These are phyloP conservation scores for Apoda limacodes DNA, from an alignment of 2,888 invertebrate genomes.

Conservation along the genomic window DNA sequence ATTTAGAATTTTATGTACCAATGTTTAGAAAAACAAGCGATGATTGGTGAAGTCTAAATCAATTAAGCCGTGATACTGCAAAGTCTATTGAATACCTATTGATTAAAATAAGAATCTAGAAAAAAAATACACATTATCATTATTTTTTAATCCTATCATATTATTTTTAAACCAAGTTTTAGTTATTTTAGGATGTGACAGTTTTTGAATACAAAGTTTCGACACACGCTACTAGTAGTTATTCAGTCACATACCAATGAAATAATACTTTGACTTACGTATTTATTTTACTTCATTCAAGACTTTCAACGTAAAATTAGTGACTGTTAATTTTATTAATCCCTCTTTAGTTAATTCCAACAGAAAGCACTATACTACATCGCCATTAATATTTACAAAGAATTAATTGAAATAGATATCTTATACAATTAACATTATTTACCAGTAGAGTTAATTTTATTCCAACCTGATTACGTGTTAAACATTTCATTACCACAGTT, in stretches of 20 bases:
- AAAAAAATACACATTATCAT: neutral
- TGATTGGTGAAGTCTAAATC: constrained; percentile 47
- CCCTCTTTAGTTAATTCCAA: constrained; percentile 39
- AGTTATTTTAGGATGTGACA: constrained; percentile 45
- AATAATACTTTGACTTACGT: constrained; percentile 60
- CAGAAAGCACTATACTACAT: constrained; percentile 28
- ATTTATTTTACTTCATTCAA: constrained; percentile 61
- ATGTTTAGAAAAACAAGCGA: too few relatives aligned
- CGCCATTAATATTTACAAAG: constrained; percentile 21
- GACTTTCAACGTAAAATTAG: constrained; percentile 68
- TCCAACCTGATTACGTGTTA: too few relatives aligned
- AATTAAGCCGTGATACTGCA: constrained; percentile 53
- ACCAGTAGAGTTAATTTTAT: too few relatives aligned
- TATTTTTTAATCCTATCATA: neutral
- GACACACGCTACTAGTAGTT: constrained; percentile 64
- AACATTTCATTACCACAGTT: too few relatives aligned
- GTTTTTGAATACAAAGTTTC: constrained; percentile 51
- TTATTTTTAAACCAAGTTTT: constrained; percentile 9
- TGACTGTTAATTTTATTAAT: constrained; percentile 44
- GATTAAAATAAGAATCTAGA: constrained; percentile 18
- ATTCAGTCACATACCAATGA: constrained; percentile 57
- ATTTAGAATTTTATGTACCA: too few relatives aligned
- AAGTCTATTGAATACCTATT: constrained; percentile 35
- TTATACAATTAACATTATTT: too few relatives aligned
- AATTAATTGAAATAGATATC: too few relatives aligned